These are phyloP conservation scores for Nipponacmea schrenckii DNA, from an alignment of 2,888 invertebrate genomes.

Conservation along the genomic window DNA sequence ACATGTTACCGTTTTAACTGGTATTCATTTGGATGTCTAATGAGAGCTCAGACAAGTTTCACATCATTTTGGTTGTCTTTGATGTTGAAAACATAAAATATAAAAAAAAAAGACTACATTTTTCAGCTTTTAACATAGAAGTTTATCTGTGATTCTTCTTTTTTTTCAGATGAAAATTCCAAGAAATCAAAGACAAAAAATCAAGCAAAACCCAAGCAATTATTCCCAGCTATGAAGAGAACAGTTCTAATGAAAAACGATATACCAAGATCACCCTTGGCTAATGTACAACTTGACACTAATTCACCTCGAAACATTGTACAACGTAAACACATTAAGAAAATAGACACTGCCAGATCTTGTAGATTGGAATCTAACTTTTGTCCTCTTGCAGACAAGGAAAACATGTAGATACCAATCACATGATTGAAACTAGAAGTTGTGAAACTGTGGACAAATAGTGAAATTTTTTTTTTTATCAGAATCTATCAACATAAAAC, in stretches of 20 bases:
- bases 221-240: constrained; percentile 34
- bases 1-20: too few species aligned
- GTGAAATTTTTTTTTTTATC: too few species aligned
- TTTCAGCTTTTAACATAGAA: too few species aligned
- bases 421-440: too few species aligned
- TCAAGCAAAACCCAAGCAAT: constrained; percentile 43
- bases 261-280: constrained; percentile 45
- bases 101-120: too few species aligned
- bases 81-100: too few species aligned
- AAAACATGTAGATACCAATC: constrained; percentile 20
- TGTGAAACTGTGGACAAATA: too few species aligned
- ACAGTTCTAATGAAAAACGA: constrained; percentile 23
- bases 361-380: constrained; percentile 32
- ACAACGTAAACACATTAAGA: constrained; percentile 50
- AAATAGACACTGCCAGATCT: constrained; percentile 36
- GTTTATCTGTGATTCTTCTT: not conserved
- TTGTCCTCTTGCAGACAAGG: constrained; percentile 14
- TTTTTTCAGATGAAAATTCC: not conserved
- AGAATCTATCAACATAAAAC: too few species aligned
- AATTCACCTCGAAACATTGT: constrained; percentile 53
- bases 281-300: constrained; percentile 43
- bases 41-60: not conserved
- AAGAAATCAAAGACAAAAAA: constrained; percentile 26
- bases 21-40: too few species aligned
- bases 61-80: too few species aligned